Percentiles rank a stretch among this genome's conserved stretches.
Conservation (phyloP, 2,797 vertebrate species). For the Brachyalestes nurse region DNA sequence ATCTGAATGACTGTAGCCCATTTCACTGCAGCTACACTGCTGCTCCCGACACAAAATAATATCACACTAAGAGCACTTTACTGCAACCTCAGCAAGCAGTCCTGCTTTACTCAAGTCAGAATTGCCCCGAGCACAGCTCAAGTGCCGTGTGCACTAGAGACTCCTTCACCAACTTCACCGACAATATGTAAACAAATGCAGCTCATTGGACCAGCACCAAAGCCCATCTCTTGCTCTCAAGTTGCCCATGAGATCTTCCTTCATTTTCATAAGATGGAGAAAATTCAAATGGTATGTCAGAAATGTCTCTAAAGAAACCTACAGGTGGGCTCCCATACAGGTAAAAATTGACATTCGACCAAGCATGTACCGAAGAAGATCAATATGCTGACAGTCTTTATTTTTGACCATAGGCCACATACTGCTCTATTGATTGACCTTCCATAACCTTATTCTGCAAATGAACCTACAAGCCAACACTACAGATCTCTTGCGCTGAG, state of each 20-base stretch:
- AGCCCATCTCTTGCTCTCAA: neutral
- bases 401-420: neutral
- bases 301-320: neutral
- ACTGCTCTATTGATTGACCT: slow-evolving; percentile 62
- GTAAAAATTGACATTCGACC: slow-evolving; percentile 1
- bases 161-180: slow-evolving; percentile 26
- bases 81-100: slow-evolving; percentile 42
- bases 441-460: slow-evolving; percentile 52
- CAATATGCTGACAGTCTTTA: slow-evolving; percentile 20
- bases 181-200: slow-evolving; percentile 48
- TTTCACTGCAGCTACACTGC: slow-evolving; percentile 31
- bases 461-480: slow-evolving; percentile 3
- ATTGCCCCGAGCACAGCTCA: slow-evolving; percentile 27
- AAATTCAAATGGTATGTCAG: neutral
- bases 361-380: neutral
- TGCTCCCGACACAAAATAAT: slow-evolving; percentile 32
- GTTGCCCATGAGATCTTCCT: neutral
- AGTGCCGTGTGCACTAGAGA: slow-evolving; percentile 25
- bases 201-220: neutral
- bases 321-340: slow-evolving; percentile 3
- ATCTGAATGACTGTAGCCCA: slow-evolving; percentile 21
- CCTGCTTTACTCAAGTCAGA: slow-evolving; percentile 32
- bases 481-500: neutral
- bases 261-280: neutral
- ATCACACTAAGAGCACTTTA: slow-evolving; percentile 32